Evolutionary conservation across 2,888 invertebrate genomes (phyloP).

Genomic region (Chrysolina americana): DNA sequence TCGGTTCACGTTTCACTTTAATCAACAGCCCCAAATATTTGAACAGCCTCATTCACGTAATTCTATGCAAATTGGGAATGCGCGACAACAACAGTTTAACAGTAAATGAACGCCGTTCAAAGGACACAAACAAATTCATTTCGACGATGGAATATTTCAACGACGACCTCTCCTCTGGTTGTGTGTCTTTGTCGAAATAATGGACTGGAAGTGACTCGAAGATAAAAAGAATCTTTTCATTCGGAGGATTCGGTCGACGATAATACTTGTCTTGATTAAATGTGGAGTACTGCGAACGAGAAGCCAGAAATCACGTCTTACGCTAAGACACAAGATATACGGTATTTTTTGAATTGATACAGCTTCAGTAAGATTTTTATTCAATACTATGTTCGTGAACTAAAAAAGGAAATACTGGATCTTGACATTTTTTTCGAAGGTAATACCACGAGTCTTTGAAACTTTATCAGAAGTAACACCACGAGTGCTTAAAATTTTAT

Average conservation of each 20-base stretch:
- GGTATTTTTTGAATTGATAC: too few relatives aligned
- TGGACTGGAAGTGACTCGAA: conserved; percentile 30
- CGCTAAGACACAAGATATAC: too few relatives aligned
- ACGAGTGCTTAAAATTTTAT: too few relatives aligned
- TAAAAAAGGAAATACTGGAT: too few relatives aligned
- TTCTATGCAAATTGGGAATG: conserved; percentile 30
- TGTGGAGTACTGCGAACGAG: not conserved
- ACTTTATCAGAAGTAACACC: too few relatives aligned
- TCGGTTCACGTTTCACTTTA: conserved; percentile 15
- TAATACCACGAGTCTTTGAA: too few relatives aligned
- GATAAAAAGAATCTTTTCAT: conserved; percentile 28
- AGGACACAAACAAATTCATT: conserved; percentile 32
- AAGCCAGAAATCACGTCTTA: not conserved
- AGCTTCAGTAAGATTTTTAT: too few relatives aligned
- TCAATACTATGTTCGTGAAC: too few relatives aligned
- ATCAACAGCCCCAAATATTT: conserved; percentile 32
- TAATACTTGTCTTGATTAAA: not conserved
- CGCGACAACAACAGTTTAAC: conserved; percentile 30
- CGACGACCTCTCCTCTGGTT: conserved; percentile 27
- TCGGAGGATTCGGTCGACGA: not conserved
- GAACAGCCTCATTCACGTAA: conserved; percentile 19
- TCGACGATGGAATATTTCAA: conserved; percentile 27
- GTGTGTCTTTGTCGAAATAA: conserved; percentile 35
- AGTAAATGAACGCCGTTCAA: conserved; percentile 29
- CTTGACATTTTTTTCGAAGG: too few relatives aligned